Conservation (phyloP, 2,113 vertebrate species). For the Trematomus loennbergii region DNA sequence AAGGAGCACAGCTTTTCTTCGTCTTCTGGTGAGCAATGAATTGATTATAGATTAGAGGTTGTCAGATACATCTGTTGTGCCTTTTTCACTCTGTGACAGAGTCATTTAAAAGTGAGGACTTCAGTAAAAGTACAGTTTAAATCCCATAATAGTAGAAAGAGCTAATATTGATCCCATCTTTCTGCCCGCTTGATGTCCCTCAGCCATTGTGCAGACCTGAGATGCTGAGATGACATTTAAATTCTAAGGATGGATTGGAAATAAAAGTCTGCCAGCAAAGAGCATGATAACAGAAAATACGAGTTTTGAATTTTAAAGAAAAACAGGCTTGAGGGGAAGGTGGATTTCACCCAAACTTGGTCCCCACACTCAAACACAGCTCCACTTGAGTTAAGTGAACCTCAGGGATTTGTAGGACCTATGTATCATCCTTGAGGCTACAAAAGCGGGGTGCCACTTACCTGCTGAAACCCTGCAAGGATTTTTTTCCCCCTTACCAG, state of each 20-base stretch:
- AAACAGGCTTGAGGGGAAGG: conserved; percentile 22
- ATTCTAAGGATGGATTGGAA: conserved; percentile 35
- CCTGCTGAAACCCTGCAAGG: conserved; percentile 51
- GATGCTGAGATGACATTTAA: conserved; percentile 29
- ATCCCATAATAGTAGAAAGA: conserved; percentile 43
- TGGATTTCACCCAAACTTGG: conserved; percentile 5
- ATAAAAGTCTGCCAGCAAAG: conserved; percentile 9
- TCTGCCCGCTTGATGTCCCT: conserved; percentile 33
- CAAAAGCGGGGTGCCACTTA: conserved; percentile 53
- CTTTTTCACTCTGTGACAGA: conserved; percentile 42
- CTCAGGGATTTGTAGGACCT: conserved; percentile 37
- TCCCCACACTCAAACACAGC: background rate
- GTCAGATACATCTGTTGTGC: conserved; percentile 58
- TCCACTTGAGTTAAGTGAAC: conserved; percentile 13
- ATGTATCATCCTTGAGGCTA: conserved; percentile 32
- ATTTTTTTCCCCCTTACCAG: background rate
- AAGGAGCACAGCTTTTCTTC: conserved; percentile 4
- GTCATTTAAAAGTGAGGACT: conserved; percentile 51
- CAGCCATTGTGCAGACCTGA: conserved; percentile 39
- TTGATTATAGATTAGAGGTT: conserved; percentile 63
- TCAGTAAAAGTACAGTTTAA: conserved; percentile 40
- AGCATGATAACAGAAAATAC: conserved; percentile 12
- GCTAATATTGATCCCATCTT: conserved; percentile 64
- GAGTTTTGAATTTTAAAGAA: conserved; percentile 16
- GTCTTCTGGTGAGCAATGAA: conserved; percentile 50